Evolutionary conservation across 2,797 vertebrate genomes (phyloP), one percentile per base, ranked within the genome.

Genomic region (Triplophysa bombifrons): DNA sequence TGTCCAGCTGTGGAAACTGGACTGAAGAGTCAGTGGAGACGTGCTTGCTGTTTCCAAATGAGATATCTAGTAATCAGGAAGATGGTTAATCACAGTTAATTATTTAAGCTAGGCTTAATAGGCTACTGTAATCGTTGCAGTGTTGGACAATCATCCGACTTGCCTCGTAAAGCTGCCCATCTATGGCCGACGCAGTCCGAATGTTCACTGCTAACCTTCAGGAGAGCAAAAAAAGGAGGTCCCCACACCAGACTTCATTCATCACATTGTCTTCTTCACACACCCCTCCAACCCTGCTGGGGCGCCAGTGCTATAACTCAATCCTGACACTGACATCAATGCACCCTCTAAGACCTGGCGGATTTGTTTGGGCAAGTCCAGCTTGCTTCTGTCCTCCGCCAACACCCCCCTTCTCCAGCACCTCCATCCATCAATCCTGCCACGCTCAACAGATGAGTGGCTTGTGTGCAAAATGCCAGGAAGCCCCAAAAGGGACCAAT

Each of bases 281-380:
- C 89, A 91, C 90, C 89, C 88, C 80, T 89, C 89, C 88, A 22
- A 53, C 85, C 78, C 84, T 82, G 88, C 85, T 90, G 89, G 88
- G 92, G 90, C 87, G 89, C 90, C 86, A 86, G 67, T 83, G 87
- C 90, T 91, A 92, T 93, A 91, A 91, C 88, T 94, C 92, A 92
- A 89, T 89, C 85, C 88, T 91, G 90, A 92, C 90, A 91, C 86
- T 25, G 83, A 63, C 88, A 84, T 93, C 87, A 82, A 92, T 86
- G 85, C 88, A 87, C 88, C 84, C 85, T 85, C 88, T 88, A 46
- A 61, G 53, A 77, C 38, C 68, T 58, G 13, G 30, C 68, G 50
- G 63, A 65, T 58, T 82, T 73, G n/a, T 78, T 82, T 50, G 30
- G 64, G 27, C 64, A 78, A 65, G 73, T 80, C 76, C 68, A 74